Conservation (phyloP, 1,140 invertebrate genomes). For the Nebria ingens region DNA sequence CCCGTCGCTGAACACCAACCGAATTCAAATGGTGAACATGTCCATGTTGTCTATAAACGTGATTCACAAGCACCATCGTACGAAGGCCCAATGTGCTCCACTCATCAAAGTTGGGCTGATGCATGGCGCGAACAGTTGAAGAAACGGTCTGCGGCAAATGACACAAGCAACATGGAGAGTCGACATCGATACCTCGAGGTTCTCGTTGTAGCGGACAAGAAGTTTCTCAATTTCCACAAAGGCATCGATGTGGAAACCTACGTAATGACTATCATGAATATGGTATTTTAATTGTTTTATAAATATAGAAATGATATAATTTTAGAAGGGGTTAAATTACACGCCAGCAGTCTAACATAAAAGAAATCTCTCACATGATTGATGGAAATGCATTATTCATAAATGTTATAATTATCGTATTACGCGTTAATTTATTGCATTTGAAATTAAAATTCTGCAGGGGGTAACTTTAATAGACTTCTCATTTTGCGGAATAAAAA, state of each 20-base stretch:
- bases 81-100: constrained; percentile 22
- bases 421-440: too few species aligned
- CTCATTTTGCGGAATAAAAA: background rate
- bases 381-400: background rate
- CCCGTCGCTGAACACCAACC: constrained; percentile 35
- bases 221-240: constrained; percentile 53
- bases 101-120: constrained; percentile 33
- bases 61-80: constrained; percentile 9
- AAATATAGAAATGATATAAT: background rate
- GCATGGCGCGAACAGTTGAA: constrained; percentile 37
- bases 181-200: constrained; percentile 49
- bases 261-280: constrained; percentile 61
- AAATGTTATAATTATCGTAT: background rate
- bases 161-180: constrained; percentile 28
- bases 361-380: background rate
- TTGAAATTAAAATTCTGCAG: background rate
- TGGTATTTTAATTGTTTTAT: constrained; percentile 36
- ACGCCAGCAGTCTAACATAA: too few species aligned
- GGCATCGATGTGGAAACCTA: constrained; percentile 51
- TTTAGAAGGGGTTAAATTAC: background rate
- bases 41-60: constrained; percentile 38
- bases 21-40: constrained; percentile 35
- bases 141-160: constrained; percentile 21
- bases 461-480: background rate
- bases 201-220: constrained; percentile 52